Base-by-base conservation (phyloP, 2,888 invertebrate genomes). In the Leucoma salicis region DNA sequence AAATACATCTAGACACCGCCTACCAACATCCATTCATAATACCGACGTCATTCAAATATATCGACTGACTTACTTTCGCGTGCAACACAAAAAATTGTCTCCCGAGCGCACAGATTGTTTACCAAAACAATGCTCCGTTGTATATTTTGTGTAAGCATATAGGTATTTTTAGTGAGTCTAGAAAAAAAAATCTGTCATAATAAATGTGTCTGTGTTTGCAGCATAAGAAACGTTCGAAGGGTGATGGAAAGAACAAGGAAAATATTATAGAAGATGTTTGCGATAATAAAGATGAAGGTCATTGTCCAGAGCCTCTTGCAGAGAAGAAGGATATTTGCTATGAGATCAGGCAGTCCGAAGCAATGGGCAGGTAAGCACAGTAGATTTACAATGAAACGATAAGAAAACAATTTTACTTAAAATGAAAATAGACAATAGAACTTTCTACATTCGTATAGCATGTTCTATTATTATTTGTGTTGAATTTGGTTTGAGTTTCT, bases 261-360 rank as follows among this genome's bases (percentile, higher is more conserved):
- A 87, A 87, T 31, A 57, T 84, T 10, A 69, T 74, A 13, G 78
- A 79, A 14, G 78, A 70, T 1, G 61, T 60, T 8, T 64, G 67
- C 11, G 59, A 64, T 10, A 71, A 58, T 1, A 60, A 60, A 29
- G 48, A 59, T 14, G 66, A 64, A n/a, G 57, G 52, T 2, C 39
- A 42, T 18, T 34, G 37, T 5, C 53, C 57, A 18, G 53, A 54
- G 15, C 94, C 54, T 82, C 91, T 56, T 92, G 94, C 76, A 84
- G 94, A 78, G 92, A 95, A 82, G 34, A 68, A 66, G 25, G 39
- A 39, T 31, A 53, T 71, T n/a, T 91, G 92, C 42, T 93, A 91
- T 58, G 90, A 90, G 42, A 81, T 93, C 14, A 91, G 85, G 49
- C 82, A 82, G 2, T 93, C 93, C 0, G 91, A 92, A 39, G 64